Base-by-base conservation (phyloP, 2,888 invertebrate genomes). In the Alcis repandata region DNA sequence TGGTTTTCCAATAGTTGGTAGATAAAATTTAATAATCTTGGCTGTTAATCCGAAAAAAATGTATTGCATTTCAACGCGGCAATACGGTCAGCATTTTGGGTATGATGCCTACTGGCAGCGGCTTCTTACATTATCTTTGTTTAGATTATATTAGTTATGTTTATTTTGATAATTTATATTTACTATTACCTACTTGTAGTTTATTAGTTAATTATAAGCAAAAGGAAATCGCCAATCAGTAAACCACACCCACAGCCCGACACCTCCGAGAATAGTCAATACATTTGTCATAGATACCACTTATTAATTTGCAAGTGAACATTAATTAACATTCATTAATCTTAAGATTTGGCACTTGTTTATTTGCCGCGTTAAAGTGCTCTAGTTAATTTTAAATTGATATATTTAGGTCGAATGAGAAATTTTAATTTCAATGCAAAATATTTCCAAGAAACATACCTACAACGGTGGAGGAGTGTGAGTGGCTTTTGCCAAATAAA, bases 311-410 rank as follows among this genome's bases (percentile, higher is more conserved):
- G 54, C 32, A 27, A 32, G 17, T 43, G 27, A n/a, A 36, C 32
- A 38, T 53, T 41, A 62, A 41, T 56, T 32, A 15, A 20, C 8
- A 20, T 22, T 6, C 41, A 56, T 56, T 40, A 56, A 22, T 36
- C 40, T 41, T 17, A 19, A 32, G 27, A 15, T 1, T 38, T 15
- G 20, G 13, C 22, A 1, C n/a, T n/a, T 43, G 20, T n/a, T n/a
- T n/a, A n/a, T n/a, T n/a, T n/a, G n/a, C n/a, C n/a, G n/a, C n/a
- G n/a, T n/a, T n/a, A n/a, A n/a, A 48, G 40, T 27, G 22, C 27
- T 41, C 9, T 33, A 27, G 15, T 40, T 52, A 46, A 46, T 49
- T 63, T 45, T 4, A 11, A 19, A 22, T 41, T 63, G 63, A 53
- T 52, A 32, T 46, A 57, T 38, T 33, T 53, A 17, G 53, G 53